Base-by-base conservation (phyloP, 2,888 invertebrate genomes). In the Synergus gifuensis region DNA sequence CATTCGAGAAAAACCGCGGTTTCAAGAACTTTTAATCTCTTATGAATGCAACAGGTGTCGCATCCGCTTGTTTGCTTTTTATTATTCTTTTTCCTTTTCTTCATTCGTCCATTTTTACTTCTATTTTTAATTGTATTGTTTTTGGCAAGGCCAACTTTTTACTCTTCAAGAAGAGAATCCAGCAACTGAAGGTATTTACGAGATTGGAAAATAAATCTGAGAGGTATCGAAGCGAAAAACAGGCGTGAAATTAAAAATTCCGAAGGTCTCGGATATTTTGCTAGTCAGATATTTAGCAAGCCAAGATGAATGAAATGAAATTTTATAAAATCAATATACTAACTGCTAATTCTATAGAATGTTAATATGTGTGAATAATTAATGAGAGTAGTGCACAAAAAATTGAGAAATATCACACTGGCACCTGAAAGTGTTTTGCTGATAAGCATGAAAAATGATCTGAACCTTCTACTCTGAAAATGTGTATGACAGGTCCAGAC, bases 231-330 rank as follows among this genome's bases (percentile, higher is more conserved):
- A 44, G 46, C 67, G 44, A 46, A 67, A 46, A 67, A 46, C n/a
- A 46, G 7, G 67, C 67, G 67, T 67, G 22, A 67, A 67, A 67
- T 67, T 28, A 46, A 46, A 46, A 44, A 46, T 67, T 22, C 67
- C 46, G 22, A 40, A 36, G 28, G 66, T 66, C 44, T 66, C 1
- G n/a, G 18, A 22, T 44, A 12, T 44, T 67, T 46, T 67, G 16
- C 44, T 18, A 36, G 36, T 36, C 5, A 22, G 67, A 44, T 22
- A 44, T 67, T 67, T 46, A 36, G 4, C 36, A 7, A 36, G 5
- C 5, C 36, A 36, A 5, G 16, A 49, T 49, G 14, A 46, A 14
- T 12, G 0, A 46, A 46, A 12, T 14, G 4, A 14, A 44, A 44
- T 44, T 4, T 46, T 3, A n/a, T 2, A 7, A 49, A 16, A n/a